Base-by-base conservation (phyloP, 2,113 vertebrate species). In the Ceratotherium simum region DNA sequence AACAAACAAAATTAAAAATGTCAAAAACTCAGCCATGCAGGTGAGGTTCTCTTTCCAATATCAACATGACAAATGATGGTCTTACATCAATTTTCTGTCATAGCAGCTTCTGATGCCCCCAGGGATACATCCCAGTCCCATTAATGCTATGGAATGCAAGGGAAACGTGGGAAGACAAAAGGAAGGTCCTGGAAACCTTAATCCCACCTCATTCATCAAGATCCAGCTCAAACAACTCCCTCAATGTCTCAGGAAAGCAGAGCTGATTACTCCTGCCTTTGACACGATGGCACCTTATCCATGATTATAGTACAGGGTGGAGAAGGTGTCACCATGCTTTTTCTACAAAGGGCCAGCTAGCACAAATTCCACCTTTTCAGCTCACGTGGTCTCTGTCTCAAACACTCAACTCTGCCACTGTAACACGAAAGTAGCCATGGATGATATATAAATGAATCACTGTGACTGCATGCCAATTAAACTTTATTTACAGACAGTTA, bases 371-470 rank as follows among this genome's bases (percentile, higher is more conserved):
- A 20, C 2, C 31, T 36, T 56, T 27, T 31, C 39, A 29, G 6
- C 18, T 13, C 73, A 17, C 3, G 51, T 27, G 10, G 25, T 17
- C 51, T 51, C 39, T 58, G 36, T 60, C 6, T 62, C 33, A 91
- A 31, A 21, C 36, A 18, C 72, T 48, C 14, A 29, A 5, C 31
- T 58, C 25, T 3, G 5, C 20, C 21, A 25, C 10, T 8, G 6
- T 12, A 29, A 23, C 27, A 25, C 14, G 6, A 69, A 84, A 84
- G 33, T 29, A 60, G 6, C 6, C 72, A 7, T 0, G 1, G 51
- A 6, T 1, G 8, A 6, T 21, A 9, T 21, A 11, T 3, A n/a
- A 31, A 8, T 2, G 42, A 56, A n/a, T 29, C 1, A 2, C 36
- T 29, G 12, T 46, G 21, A 12, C 17, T 21, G 4, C 21, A 9